These are phyloP conservation scores for Tipula helvola DNA, from an alignment of 2,888 invertebrate species.

Conservation along the genomic window DNA sequence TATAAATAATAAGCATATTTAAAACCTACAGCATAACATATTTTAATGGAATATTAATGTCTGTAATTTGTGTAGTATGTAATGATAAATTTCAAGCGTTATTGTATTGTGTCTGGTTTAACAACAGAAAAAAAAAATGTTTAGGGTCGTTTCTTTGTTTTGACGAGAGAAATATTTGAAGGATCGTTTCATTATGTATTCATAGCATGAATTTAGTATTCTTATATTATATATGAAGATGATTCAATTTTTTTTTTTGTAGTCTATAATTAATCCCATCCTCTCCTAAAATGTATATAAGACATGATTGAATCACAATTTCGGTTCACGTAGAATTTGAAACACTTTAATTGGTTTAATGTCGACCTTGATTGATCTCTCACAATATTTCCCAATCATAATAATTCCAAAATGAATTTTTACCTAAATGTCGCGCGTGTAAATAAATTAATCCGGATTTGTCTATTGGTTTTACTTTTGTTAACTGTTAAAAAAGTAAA, in stretches of 20 bases:
- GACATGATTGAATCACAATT: not conserved
- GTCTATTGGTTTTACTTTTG: not conserved
- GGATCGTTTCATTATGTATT: not conserved
- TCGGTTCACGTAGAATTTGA: not conserved
- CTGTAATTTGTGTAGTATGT: not conserved
- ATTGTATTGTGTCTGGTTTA: not conserved
- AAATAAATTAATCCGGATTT: not conserved
- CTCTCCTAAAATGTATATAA: not conserved
- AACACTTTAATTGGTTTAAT: not conserved
- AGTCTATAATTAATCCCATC: not conserved
- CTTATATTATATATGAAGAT: not conserved
- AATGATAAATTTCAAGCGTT: not conserved
- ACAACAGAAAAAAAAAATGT: not conserved
- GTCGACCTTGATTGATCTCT: not conserved
- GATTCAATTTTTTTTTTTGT: not conserved
- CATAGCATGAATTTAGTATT: not conserved
- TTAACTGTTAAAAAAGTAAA: slow-evolving; percentile 4
- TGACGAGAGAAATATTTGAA: not conserved
- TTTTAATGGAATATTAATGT: not conserved
- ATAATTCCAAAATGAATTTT: not conserved
- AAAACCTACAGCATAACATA: not conserved
- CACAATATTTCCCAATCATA: not conserved
- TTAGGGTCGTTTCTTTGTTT: not conserved
- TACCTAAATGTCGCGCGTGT: not conserved
- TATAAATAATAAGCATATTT: not conserved